Evolutionary conservation across 2,113 vertebrate species (phyloP), one percentile per base, ranked within the genome.

Genomic region (Aphelocoma coerulescens): DNA sequence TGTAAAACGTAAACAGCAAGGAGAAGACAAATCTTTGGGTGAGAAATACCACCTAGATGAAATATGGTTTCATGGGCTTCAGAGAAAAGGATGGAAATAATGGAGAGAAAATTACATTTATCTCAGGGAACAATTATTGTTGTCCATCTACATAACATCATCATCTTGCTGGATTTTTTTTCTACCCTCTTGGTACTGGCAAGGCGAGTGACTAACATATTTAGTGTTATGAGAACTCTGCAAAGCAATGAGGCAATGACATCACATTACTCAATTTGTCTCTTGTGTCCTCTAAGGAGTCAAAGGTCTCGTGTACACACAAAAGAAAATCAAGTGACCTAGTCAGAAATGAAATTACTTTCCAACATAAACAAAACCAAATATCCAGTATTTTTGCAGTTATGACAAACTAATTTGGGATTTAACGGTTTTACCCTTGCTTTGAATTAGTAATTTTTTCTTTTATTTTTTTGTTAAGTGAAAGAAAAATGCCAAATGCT

Each of bases 161-260:
- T 79, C 28, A 1, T 91, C 84, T 81, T 74, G 75, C 61, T 66
- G 55, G 35, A 75, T 95, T 94, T 89, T 74, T 95, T 95, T 96
- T 57, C 44, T 94, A 86, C 91, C 85, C 90, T 94, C 61, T 68
- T 81, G 88, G 88, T 94, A 90, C 85, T 93, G 96, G 96, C 93
- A 97, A 94, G 73, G 49, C 15, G 0, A 95, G 87, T 97, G 96
- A 97, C 95, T 97, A 96, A 97, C 97, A 96, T 79, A 94, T 82
- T 97, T 96, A 96, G 74, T 96, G 85, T 95, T 95, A 96, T 94
- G 97, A 96, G 96, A 98, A 97, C 89, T 96, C 96, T n/a, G 1
- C 84, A 81, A 97, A 79, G 94, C 94, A 97, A 96, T 97, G 97
- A 98, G 85, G 93, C 94, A 97, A 97, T 97, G 97, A 98, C 97